These are phyloP conservation scores for Cyanoliseus patagonus DNA, from an alignment of 2,113 vertebrate species.

Conservation along the genomic window DNA sequence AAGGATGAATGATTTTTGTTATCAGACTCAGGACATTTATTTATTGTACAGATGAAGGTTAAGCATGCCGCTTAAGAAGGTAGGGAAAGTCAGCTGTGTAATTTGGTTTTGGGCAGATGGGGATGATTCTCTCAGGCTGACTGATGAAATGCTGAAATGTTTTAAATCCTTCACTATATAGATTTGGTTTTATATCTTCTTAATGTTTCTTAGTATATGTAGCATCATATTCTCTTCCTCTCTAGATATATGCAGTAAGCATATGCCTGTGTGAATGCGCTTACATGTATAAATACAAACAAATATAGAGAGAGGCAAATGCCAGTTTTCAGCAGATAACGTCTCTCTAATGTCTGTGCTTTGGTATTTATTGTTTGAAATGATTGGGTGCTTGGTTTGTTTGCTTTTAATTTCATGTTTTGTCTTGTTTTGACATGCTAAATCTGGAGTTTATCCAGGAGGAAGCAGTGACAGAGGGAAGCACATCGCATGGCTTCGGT, in stretches of 20 bases:
- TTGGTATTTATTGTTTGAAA: not conserved
- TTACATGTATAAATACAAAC: not conserved
- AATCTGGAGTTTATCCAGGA: not conserved
- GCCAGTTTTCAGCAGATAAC: not conserved
- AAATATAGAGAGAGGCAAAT: not conserved
- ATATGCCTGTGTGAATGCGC: not conserved
- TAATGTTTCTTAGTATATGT: not conserved
- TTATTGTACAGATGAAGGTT: not conserved
- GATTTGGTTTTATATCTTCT: not conserved
- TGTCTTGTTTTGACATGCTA: not conserved
- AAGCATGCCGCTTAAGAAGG: not conserved
- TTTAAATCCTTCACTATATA: not conserved
- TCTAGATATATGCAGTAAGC: not conserved
- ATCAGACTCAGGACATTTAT: not conserved
- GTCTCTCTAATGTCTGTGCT: not conserved
- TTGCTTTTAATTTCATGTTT: slow-evolving; percentile 12
- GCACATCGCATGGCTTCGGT: accelerated
- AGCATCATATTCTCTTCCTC: not conserved
- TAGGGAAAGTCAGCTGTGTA: not conserved
- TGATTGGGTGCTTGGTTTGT: not conserved
- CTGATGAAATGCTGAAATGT: slow-evolving; percentile 3
- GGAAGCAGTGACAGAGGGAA: not conserved
- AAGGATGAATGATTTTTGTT: not conserved
- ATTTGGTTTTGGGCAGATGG: slow-evolving; percentile 10
- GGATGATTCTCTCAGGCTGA: not conserved